These are phyloP conservation scores for Cyclargus thomasi DNA, from an alignment of 1,140 invertebrate species.

Conservation along the genomic window DNA sequence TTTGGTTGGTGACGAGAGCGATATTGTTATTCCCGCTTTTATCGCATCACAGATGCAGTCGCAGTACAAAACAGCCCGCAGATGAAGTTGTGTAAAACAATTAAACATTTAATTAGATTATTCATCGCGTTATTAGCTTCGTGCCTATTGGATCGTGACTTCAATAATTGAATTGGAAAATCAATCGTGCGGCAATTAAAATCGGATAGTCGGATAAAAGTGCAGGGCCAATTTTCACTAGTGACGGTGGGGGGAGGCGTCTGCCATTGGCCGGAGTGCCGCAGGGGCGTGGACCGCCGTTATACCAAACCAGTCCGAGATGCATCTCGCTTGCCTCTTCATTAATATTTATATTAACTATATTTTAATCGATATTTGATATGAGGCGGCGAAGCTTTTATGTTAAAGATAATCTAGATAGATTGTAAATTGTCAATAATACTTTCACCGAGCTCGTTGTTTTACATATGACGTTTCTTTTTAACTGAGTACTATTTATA, in stretches of 20 bases:
- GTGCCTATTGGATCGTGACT: neutral
- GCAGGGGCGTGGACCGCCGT: slow-evolving; percentile 68
- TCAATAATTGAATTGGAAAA: neutral
- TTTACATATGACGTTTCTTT: no score
- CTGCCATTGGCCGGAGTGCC: slow-evolving; percentile 59
- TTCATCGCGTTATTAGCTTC: neutral
- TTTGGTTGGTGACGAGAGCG: no score
- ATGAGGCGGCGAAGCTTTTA: neutral
- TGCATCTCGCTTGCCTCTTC: slow-evolving; percentile 62
- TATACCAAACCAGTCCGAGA: slow-evolving; percentile 57
- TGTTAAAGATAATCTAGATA: neutral
- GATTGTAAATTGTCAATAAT: neutral
- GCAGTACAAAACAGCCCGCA: neutral
- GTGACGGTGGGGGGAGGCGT: slow-evolving; percentile 49
- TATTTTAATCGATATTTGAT: neutral
- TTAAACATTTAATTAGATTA: slow-evolving; percentile 1
- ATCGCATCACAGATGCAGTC: no score
- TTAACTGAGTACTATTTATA: no score
- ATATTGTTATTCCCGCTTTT: no score
- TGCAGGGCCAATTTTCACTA: slow-evolving; percentile 51
- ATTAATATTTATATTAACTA: slow-evolving; percentile 32
- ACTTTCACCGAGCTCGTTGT: neutral
- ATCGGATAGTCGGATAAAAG: slow-evolving; percentile 39
- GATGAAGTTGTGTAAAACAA: slow-evolving; percentile 1
- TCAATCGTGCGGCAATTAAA: slow-evolving; percentile 28